Conservation (phyloP, 2,888 invertebrate species). For the Hypomecis atomaria region DNA sequence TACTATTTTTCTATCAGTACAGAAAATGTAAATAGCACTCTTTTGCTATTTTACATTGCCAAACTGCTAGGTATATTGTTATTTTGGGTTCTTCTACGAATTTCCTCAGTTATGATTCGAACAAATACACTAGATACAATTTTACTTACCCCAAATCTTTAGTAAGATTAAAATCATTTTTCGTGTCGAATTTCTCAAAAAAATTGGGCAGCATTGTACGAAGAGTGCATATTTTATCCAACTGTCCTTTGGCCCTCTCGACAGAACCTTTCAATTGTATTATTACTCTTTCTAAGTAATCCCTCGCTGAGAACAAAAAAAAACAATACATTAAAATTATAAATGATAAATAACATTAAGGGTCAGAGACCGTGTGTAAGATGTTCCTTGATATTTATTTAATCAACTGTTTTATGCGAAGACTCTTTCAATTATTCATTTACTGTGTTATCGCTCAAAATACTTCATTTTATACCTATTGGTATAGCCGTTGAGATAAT, state of each 20-base stretch:
- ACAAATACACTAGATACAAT: background rate
- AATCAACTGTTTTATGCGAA: no score
- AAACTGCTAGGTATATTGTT: no score
- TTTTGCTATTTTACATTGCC: no score
- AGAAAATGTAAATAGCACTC: no score
- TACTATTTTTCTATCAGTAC: no score
- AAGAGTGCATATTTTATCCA: conserved; percentile 54
- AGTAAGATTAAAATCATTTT: conserved; percentile 23
- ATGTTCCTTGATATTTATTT: background rate
- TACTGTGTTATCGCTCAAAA: background rate
- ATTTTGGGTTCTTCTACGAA: no score
- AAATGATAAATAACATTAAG: background rate
- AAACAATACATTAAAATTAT: background rate
- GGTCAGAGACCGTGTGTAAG: background rate
- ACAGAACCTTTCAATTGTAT: conserved; percentile 53
- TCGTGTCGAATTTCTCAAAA: conserved; percentile 38
- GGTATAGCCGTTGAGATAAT: no score
- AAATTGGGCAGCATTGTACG: conserved; percentile 48
- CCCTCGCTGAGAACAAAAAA: conserved; percentile 47
- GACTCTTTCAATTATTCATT: no score
- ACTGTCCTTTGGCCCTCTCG: conserved; percentile 50
- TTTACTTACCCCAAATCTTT: conserved; percentile 24
- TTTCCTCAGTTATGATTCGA: background rate
- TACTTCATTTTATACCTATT: background rate
- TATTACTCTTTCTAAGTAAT: conserved; percentile 50